Conservation (phyloP, 2,888 invertebrate species). For the Drosophila histrio region DNA sequence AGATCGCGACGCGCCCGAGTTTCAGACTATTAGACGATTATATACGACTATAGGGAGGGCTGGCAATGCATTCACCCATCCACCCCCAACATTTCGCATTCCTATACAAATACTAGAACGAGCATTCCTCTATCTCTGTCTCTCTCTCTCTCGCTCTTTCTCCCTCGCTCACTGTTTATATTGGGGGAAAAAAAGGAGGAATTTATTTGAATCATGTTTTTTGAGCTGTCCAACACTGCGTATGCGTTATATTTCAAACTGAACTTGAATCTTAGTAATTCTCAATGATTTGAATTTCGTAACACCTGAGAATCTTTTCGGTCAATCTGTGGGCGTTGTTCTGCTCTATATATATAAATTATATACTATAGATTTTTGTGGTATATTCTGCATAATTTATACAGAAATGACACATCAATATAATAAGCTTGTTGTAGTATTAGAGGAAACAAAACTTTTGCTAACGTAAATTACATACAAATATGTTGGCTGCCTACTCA, state of each 20-base stretch:
- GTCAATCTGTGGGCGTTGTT: constrained; percentile 39
- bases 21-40: constrained; percentile 8
- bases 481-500: constrained; percentile 43
- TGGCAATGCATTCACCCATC: not conserved
- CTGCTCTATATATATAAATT: constrained; percentile 31
- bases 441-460: constrained; percentile 22
- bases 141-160: not conserved
- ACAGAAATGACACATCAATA: constrained; percentile 36
- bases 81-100: constrained; percentile 15
- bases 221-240: constrained; percentile 2
- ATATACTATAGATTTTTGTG: constrained; percentile 7
- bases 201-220: not conserved
- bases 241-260: constrained; percentile 28
- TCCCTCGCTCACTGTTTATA: constrained; percentile 6
- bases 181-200: not conserved
- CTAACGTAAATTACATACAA: constrained; percentile 42
- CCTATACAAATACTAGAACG: constrained; percentile 15
- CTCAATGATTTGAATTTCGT: constrained; percentile 1
- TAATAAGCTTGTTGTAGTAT: not conserved
- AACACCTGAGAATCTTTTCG: constrained; percentile 30
- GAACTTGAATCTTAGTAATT: constrained; percentile 9
- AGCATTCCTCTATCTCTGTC: not conserved
- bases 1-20: constrained; percentile 23
- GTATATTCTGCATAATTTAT: constrained; percentile 29
- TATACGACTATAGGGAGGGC: not conserved